Evolutionary conservation across 1,140 invertebrate genomes (phyloP).

Genomic region (Pentalonia nigronervosa): DNA sequence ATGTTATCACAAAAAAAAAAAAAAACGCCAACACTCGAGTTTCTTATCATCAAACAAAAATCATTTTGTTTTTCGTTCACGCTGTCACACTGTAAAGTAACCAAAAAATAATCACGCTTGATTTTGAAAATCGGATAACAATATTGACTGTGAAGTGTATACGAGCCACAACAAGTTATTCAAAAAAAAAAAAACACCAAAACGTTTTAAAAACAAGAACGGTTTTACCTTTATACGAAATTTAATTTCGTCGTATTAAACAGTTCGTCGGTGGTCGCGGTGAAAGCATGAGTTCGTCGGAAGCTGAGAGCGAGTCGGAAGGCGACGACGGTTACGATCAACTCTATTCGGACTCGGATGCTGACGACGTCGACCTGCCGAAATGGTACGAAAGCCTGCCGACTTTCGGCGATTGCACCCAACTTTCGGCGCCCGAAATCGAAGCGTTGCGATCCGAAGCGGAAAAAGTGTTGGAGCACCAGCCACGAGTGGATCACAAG

Average conservation of each 20-base stretch:
- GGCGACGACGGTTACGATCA: conserved; percentile 13
- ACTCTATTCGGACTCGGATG: conserved; percentile 37
- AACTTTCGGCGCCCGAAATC: conserved; percentile 39
- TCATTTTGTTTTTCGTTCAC: neutral
- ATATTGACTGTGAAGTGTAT: too few species aligned
- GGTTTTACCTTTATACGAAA: too few species aligned
- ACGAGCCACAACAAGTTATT: neutral
- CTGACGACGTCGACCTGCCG: conserved; percentile 19
- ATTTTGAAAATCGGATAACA: conserved; percentile 22
- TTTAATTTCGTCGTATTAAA: too few species aligned
- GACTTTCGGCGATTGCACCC: neutral
- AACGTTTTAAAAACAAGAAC: too few species aligned
- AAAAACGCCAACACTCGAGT: neutral
- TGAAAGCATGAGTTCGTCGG: neutral
- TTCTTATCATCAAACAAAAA: neutral
- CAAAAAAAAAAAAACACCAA: neutral
- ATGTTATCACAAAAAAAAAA: conserved; percentile 12
- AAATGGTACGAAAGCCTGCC: conserved; percentile 45
- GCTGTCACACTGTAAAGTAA: conserved; percentile 19
- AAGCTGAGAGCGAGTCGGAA: neutral
- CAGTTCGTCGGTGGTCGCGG: too few species aligned
- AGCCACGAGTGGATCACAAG: neutral
- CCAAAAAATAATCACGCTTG: conserved; percentile 8
- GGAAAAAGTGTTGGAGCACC: conserved; percentile 56
- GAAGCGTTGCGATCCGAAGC: conserved; percentile 55